phyloP scores from a whole-genome alignment of 2,113 vertebrate genomes.

The Actinemys pallida region DNA sequence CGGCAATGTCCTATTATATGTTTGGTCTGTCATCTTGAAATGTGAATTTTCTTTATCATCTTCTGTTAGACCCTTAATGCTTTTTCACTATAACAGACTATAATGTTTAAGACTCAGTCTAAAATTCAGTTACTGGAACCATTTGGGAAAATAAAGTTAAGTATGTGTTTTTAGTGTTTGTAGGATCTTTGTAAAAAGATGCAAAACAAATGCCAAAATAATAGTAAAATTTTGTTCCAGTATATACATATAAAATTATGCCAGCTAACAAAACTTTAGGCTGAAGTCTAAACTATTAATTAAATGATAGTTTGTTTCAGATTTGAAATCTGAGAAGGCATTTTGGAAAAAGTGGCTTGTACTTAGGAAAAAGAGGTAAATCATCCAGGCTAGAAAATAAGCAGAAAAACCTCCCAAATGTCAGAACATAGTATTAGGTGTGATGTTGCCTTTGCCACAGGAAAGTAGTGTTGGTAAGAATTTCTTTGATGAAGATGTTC shows the following conservation, averaged over 20 bases:
- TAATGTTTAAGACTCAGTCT: neutral
- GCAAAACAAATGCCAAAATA: no score
- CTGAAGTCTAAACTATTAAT: neutral
- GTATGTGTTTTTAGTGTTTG: neutral
- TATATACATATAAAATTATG: neutral
- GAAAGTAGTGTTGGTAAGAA: neutral
- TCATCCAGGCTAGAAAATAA: neutral
- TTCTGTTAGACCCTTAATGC: neutral
- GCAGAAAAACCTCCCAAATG: neutral
- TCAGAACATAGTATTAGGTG: neutral
- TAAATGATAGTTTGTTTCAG: neutral
- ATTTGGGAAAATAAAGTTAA: neutral
- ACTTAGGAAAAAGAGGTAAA: neutral
- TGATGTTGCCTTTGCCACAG: neutral
- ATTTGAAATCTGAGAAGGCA: neutral
- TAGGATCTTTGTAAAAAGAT: neutral
- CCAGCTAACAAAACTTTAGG: neutral
- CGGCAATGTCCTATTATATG: neutral
- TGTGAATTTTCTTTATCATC: neutral
- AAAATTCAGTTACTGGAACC: neutral
- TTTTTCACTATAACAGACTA: neutral
- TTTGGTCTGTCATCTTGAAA: neutral
- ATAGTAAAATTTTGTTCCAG: no score
- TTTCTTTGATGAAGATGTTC: neutral
- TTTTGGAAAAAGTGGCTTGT: neutral